Evolutionary conservation across 2,797 vertebrate species (phyloP).

Genomic region (Babyrousa celebensis): DNA sequence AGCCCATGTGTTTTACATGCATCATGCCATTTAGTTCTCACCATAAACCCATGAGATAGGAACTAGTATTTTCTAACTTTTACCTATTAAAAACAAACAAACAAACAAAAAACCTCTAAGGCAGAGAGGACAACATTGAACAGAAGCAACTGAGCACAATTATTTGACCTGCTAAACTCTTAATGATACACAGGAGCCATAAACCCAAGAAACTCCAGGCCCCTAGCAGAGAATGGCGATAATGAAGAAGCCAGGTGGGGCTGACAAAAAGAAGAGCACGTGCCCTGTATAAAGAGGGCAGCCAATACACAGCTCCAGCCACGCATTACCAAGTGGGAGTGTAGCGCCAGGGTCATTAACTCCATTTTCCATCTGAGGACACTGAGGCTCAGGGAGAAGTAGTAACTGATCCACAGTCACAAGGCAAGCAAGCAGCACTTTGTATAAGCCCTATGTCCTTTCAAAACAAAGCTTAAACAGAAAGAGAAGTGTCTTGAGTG

Average conservation of each 20-base stretch:
- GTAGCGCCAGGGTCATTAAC: not conserved
- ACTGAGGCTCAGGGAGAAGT: not conserved
- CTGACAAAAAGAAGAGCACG: not conserved
- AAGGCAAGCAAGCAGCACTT: not conserved
- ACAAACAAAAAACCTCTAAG: not conserved
- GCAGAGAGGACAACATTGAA: constrained; percentile 12
- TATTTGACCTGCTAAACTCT: not conserved
- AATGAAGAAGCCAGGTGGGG: not conserved
- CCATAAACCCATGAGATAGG: not conserved
- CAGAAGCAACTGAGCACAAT: not conserved
- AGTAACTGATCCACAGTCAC: not conserved
- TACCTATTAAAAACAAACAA: not conserved
- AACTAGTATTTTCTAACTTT: constrained; percentile 51
- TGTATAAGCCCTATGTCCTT: not conserved
- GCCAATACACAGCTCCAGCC: not conserved
- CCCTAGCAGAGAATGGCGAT: not conserved
- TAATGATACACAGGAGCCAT: not conserved
- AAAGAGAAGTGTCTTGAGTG: not conserved
- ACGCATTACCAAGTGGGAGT: fast-evolving
- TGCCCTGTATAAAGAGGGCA: not conserved
- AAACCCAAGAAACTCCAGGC: not conserved
- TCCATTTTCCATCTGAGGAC: not conserved
- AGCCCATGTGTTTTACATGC: not conserved
- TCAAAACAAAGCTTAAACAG: constrained; percentile 52
- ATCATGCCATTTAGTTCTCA: constrained; percentile 13